These are phyloP conservation scores for Xyliphius kryptos DNA, from an alignment of 2,113 vertebrate genomes.

Conservation along the genomic window DNA sequence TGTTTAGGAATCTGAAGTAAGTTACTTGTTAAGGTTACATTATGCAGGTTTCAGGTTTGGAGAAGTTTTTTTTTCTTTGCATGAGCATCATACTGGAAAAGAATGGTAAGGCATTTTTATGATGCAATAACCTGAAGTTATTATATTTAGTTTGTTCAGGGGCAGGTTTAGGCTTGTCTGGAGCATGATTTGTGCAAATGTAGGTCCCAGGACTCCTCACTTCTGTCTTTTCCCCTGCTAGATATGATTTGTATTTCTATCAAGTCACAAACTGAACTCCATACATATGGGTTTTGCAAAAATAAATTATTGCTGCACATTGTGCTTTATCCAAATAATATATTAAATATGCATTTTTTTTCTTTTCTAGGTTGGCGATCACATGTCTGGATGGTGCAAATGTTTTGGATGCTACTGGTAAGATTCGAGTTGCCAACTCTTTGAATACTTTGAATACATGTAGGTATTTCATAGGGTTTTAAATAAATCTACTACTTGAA, in stretches of 20 bases:
- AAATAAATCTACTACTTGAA: no score
- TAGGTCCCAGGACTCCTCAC: constrained; percentile 5
- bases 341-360: constrained; percentile 1
- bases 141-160: constrained; percentile 16
- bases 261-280: not conserved
- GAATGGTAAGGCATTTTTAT: constrained; percentile 15
- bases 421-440: constrained; percentile 16
- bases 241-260: constrained; percentile 1
- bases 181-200: constrained; percentile 15
- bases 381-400: constrained; percentile 19
- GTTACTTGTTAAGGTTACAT: constrained; percentile 11
- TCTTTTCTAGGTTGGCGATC: constrained; percentile 37
- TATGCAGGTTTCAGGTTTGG: not conserved
- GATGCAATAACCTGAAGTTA: constrained; percentile 16
- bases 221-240: not conserved
- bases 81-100: not conserved
- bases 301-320: no score
- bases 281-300: not conserved
- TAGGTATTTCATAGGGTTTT: no score
- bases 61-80: constrained; percentile 4
- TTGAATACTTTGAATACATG: no score
- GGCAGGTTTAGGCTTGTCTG: constrained; percentile 11
- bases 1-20: constrained; percentile 15
- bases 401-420: constrained; percentile 41
- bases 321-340: not conserved